Percentiles rank a stretch among this genome's conserved stretches.
Conservation (phyloP, 2,888 invertebrate species). For the Villa cingulata region DNA sequence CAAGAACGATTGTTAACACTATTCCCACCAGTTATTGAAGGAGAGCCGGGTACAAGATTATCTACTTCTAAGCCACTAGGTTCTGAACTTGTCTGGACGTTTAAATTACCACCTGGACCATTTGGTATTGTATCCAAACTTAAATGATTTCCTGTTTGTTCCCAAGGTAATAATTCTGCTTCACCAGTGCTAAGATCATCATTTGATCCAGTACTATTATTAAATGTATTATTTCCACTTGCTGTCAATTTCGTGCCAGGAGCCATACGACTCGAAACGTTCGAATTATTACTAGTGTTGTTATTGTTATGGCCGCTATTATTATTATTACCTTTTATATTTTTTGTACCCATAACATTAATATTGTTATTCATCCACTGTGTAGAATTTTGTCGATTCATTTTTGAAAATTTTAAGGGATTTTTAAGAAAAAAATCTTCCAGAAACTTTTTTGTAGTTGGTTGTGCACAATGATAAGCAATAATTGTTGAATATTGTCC, state of each 20-base stretch:
- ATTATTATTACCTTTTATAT: slow-evolving; percentile 37
- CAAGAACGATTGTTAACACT: neutral
- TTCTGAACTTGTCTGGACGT: neutral
- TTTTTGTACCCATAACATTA: slow-evolving; percentile 42
- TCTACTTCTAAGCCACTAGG: slow-evolving; percentile 10
- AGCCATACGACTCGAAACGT: slow-evolving; percentile 5
- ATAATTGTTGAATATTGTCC: slow-evolving; percentile 87
- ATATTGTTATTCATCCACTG: slow-evolving; percentile 69
- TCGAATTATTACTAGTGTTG: slow-evolving; percentile 10
- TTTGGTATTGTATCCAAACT: slow-evolving; percentile 19
- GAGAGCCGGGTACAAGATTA: slow-evolving; percentile 13
- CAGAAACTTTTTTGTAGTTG: slow-evolving; percentile 85
- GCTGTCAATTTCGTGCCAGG: neutral
- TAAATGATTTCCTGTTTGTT: slow-evolving; percentile 25
- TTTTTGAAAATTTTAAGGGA: slow-evolving; percentile 77
- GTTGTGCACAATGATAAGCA: slow-evolving; percentile 89
- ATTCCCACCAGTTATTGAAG: slow-evolving; percentile 1
- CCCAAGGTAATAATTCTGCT: slow-evolving; percentile 39
- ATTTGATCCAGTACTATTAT: slow-evolving; percentile 14
- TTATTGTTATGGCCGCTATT: slow-evolving; percentile 18
- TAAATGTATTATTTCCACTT: neutral
- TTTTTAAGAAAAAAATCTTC: slow-evolving; percentile 67
- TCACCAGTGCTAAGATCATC: slow-evolving; percentile 33
- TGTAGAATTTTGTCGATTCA: slow-evolving; percentile 60
- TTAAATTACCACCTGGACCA: slow-evolving; percentile 4